Evolutionary conservation across 2,888 invertebrate species (phyloP).

Genomic region (Diploptera punctata): DNA sequence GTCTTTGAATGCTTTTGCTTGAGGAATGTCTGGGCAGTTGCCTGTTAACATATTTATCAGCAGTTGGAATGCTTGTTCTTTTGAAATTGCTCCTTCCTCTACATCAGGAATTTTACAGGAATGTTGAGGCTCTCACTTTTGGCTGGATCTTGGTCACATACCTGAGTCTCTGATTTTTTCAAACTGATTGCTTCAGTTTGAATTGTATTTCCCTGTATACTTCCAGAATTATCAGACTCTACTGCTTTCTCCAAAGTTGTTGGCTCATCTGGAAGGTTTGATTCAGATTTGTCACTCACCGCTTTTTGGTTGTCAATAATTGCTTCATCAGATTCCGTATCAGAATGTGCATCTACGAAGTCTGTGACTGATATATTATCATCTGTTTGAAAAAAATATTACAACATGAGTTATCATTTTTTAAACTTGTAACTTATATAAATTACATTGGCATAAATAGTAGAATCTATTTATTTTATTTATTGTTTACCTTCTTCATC

Average conservation of each 20-base stretch:
- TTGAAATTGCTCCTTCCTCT: conserved; percentile 16
- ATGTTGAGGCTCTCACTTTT: conserved; percentile 10
- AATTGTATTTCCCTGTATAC: conserved; percentile 7
- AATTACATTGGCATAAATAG: no score
- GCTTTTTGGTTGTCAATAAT: conserved; percentile 36
- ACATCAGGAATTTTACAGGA: conserved; percentile 9
- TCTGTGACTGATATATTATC: conserved; percentile 42
- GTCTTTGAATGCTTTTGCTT: conserved; percentile 26
- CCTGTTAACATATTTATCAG: conserved; percentile 20
- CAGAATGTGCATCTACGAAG: conserved; percentile 43
- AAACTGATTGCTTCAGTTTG: background rate
- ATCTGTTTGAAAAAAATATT: conserved; percentile 36
- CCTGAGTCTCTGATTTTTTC: conserved; percentile 15
- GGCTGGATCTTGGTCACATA: background rate
- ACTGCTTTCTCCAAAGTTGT: conserved; percentile 2
- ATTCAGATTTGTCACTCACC: conserved; percentile 43
- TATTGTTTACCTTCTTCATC: conserved; percentile 39
- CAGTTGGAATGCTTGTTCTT: conserved; percentile 33
- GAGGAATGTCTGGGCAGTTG: conserved; percentile 30
- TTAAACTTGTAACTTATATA: no score
- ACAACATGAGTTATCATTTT: background rate
- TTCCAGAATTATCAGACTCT: background rate
- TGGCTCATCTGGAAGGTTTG: conserved; percentile 29
- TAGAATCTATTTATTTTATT: no score
- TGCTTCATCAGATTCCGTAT: conserved; percentile 34